phyloP scores from a whole-genome alignment of 2,888 invertebrate genomes.

The Miltochrista miniata region DNA sequence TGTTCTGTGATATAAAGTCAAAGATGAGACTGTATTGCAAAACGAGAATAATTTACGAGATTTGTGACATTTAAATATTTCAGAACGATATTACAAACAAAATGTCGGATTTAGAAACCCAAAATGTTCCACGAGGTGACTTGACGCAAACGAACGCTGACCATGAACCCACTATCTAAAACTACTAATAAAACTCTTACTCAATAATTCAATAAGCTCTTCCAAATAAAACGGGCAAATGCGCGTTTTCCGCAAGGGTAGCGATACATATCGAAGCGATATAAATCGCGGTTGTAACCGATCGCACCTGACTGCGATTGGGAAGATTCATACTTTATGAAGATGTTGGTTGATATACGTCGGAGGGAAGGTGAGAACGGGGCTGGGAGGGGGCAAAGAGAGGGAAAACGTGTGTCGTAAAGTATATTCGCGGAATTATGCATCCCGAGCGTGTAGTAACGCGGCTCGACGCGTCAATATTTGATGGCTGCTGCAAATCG shows the following conservation, averaged over 20 bases:
- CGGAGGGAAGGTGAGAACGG: conserved; percentile 15
- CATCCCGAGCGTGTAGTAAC: conserved; percentile 63
- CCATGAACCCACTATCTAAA: conserved; percentile 24
- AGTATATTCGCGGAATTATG: conserved; percentile 60
- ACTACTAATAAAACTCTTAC: conserved; percentile 10
- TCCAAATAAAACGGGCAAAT: conserved; percentile 50
- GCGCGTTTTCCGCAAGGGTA: conserved; percentile 31
- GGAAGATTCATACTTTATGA: conserved; percentile 78
- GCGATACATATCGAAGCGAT: conserved; percentile 52
- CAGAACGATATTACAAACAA: conserved; percentile 15
- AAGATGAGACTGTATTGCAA: conserved; percentile 12
- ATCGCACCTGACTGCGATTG: conserved; percentile 78
- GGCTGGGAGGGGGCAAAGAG: conserved; percentile 26
- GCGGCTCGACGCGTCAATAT: conserved; percentile 62
- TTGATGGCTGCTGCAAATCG: conserved; percentile 73
- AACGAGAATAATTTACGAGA: conserved; percentile 17
- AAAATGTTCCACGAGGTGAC: conserved; percentile 7
- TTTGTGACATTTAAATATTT: conserved; percentile 24
- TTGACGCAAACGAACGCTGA: conserved; percentile 9
- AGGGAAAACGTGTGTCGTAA: conserved; percentile 48
- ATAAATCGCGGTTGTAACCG: conserved; percentile 70
- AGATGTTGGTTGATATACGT: conserved; percentile 37
- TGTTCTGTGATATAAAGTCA: conserved; percentile 1
- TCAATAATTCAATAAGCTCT: conserved; percentile 67
- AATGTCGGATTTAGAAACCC: conserved; percentile 22